Conservation (phyloP, 2,888 invertebrate genomes). For the Oligia fasciuncula region DNA sequence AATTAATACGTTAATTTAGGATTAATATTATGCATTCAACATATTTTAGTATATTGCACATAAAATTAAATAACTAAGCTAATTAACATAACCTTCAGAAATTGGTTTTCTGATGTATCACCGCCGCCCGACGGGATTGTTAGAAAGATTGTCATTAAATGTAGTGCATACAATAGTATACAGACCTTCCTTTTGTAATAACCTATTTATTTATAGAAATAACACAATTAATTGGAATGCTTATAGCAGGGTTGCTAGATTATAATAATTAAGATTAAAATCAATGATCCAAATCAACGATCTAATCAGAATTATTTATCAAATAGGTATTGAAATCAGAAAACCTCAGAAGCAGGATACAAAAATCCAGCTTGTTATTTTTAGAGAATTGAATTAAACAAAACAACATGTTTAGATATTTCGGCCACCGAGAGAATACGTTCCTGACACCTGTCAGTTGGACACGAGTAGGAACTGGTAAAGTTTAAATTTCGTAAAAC, state of each 20-base stretch:
- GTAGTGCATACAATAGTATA: background rate
- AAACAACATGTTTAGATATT: background rate
- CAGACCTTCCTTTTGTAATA: background rate
- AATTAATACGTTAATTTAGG: background rate
- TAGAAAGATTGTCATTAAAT: background rate
- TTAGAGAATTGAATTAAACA: background rate
- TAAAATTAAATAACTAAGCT: background rate
- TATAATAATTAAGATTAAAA: slow-evolving; percentile 13
- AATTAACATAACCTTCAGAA: no score
- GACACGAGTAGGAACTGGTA: background rate
- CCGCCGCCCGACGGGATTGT: background rate
- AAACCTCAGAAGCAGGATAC: slow-evolving; percentile 16
- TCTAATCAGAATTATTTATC: slow-evolving; percentile 15
- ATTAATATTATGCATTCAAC: no score
- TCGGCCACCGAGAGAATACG: background rate
- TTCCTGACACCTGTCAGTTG: no score
- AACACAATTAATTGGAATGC: background rate
- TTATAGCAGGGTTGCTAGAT: slow-evolving; percentile 1
- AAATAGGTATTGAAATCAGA: slow-evolving; percentile 12
- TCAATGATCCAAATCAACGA: slow-evolving; percentile 32
- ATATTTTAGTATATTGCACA: background rate
- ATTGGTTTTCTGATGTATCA: background rate
- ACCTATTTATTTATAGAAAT: slow-evolving; percentile 8
- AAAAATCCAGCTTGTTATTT: background rate
- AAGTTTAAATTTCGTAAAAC: no score